Evolutionary conservation across 2,797 vertebrate genomes (phyloP).

Genomic region (Malacoctenus gilli): DNA sequence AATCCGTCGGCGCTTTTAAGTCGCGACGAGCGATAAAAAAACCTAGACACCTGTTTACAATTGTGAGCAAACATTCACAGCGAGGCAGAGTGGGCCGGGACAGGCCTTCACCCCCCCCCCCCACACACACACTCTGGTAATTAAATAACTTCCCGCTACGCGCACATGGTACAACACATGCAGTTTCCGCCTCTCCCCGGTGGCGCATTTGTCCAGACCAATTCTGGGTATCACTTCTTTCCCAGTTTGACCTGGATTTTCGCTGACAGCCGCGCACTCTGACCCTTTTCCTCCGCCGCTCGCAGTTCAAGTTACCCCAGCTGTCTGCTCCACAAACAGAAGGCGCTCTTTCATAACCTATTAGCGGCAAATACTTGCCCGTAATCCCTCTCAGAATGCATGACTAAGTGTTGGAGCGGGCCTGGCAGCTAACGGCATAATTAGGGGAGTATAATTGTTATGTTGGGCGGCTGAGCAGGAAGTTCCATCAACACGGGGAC

Average conservation of each 20-base stretch:
- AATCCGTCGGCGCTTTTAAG: too few species aligned
- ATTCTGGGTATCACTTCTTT: conserved; percentile 28
- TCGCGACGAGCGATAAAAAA: too few species aligned
- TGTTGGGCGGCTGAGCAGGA: conserved; percentile 66
- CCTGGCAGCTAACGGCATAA: conserved; percentile 56
- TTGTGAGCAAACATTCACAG: conserved; percentile 9
- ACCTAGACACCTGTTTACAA: conserved; percentile 1
- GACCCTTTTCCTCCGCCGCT: conserved; percentile 2
- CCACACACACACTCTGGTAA: background rate
- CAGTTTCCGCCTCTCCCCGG: conserved; percentile 19
- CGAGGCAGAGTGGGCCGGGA: background rate
- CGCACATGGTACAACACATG: background rate
- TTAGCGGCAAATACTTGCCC: conserved; percentile 62
- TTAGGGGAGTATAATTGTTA: conserved; percentile 70
- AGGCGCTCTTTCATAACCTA: conserved; percentile 68
- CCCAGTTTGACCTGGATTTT: conserved; percentile 48
- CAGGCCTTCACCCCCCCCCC: background rate
- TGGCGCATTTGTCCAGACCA: conserved; percentile 19
- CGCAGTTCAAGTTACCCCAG: conserved; percentile 67
- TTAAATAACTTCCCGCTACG: background rate
- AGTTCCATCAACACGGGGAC: conserved; percentile 49
- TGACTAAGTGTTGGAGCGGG: conserved; percentile 60
- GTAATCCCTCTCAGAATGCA: conserved; percentile 70
- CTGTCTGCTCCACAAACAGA: conserved; percentile 69
- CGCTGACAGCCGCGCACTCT: conserved; percentile 30